Evolutionary conservation across 2,888 invertebrate genomes (phyloP).

Genomic region (Macrosiphum euphorbiae): DNA sequence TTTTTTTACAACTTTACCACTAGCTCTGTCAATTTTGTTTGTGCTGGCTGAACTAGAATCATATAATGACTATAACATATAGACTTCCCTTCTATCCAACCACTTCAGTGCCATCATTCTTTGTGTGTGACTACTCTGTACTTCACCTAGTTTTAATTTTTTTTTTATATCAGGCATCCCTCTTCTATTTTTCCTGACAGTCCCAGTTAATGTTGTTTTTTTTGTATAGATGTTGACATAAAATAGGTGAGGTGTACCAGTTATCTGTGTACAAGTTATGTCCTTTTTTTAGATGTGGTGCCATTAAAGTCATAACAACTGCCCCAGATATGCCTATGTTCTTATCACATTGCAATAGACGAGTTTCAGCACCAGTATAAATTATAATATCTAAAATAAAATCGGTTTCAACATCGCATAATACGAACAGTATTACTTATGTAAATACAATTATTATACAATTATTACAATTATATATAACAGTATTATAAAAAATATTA

Average conservation of each 20-base stretch:
- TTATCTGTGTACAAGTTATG: constrained; percentile 21
- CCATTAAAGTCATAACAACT: background rate
- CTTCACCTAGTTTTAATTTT: too few relatives aligned
- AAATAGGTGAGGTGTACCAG: constrained; percentile 17
- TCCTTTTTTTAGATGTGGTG: constrained; percentile 9
- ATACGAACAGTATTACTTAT: too few relatives aligned
- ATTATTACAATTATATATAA: too few relatives aligned
- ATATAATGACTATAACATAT: constrained; percentile 5
- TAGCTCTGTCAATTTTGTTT: background rate
- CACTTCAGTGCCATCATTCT: too few relatives aligned
- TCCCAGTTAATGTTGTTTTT: constrained; percentile 1
- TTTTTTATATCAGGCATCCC: constrained; percentile 26
- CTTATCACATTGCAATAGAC: background rate
- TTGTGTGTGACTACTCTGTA: too few relatives aligned
- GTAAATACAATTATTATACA: too few relatives aligned
- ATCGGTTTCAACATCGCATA: too few relatives aligned
- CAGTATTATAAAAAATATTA: background rate
- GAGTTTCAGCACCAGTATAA: background rate
- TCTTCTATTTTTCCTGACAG: constrained; percentile 11
- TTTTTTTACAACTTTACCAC: constrained; percentile 14
- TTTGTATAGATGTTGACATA: too few relatives aligned
- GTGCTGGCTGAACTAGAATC: background rate
- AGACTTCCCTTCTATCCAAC: too few relatives aligned
- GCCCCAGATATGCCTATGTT: background rate
- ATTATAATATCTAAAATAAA: too few relatives aligned